Conservation (phyloP, 30 jellyfish, hydroid and myxozoan species). For the Haliclystus octoradiatus region DNA sequence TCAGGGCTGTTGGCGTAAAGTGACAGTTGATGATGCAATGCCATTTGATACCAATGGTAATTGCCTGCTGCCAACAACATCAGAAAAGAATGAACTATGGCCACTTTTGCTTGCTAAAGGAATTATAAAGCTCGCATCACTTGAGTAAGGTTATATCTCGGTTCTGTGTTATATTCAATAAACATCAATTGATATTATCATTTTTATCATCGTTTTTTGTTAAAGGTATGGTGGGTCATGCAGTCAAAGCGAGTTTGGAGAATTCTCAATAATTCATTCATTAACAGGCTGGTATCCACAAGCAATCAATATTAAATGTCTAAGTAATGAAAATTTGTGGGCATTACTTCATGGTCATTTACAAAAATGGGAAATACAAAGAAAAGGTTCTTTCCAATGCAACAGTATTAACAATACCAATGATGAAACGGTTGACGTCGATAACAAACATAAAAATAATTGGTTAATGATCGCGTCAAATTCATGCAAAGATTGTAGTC, state of each 20-base stretch:
- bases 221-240: slow-evolving; percentile 61
- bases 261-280: slow-evolving; percentile 49
- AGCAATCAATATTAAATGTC: slow-evolving; percentile 53
- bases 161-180: background rate
- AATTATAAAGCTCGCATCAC: slow-evolving; percentile 77
- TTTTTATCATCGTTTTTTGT: background rate
- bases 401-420: background rate
- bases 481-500: too few relatives aligned
- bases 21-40: slow-evolving; percentile 73
- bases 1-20: slow-evolving; percentile 89
- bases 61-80: slow-evolving; percentile 59
- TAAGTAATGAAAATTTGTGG: slow-evolving; percentile 64
- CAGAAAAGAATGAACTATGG: slow-evolving; percentile 70
- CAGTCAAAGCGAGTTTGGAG: slow-evolving; percentile 69
- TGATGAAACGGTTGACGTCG: background rate
- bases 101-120: slow-evolving; percentile 78
- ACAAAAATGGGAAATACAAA: slow-evolving; percentile 86
- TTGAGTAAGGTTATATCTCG: slow-evolving; percentile 44
- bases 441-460: too few relatives aligned
- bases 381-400: slow-evolving; percentile 1
- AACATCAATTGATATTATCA: background rate
- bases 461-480: too few relatives aligned
- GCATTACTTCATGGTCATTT: slow-evolving; percentile 25
- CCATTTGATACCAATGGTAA: slow-evolving; percentile 78
- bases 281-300: slow-evolving; percentile 95